Conservation (phyloP, 1,140 invertebrate species). For the Drosophila guanche region DNA sequence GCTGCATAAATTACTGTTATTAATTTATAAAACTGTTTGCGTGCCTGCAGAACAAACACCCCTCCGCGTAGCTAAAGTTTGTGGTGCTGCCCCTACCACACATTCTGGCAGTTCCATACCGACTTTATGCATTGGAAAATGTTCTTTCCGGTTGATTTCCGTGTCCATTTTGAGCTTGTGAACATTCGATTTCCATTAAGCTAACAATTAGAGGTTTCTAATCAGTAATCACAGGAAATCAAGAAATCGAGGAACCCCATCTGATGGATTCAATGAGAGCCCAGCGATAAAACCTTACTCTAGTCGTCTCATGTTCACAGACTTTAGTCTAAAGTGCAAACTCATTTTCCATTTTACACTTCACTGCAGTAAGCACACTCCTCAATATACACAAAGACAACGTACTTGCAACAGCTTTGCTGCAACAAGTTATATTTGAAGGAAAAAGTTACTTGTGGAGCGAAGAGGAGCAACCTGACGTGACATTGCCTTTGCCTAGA, state of each 20-base stretch:
- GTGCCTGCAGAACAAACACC: conserved; percentile 6
- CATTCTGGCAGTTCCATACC: neutral
- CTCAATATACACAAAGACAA: too few species aligned
- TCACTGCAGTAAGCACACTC: conserved; percentile 10
- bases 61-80: conserved; percentile 8
- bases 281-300: too few species aligned
- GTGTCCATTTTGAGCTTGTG: conserved; percentile 25
- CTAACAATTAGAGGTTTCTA: neutral
- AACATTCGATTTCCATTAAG: conserved; percentile 31
- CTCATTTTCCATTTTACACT: conserved; percentile 75
- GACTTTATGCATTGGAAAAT: neutral
- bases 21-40: conserved; percentile 74
- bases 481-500: too few species aligned
- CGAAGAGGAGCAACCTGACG: too few species aligned
- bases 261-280: neutral
- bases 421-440: too few species aligned
- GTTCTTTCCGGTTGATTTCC: conserved; percentile 15
- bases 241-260: neutral
- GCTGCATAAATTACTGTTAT: conserved; percentile 80
- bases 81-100: too few species aligned
- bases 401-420: too few species aligned
- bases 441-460: too few species aligned
- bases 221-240: neutral
- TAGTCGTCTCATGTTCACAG: neutral
- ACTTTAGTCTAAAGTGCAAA: conserved; percentile 14